These are phyloP conservation scores for Canis aureus DNA, from an alignment of 2,113 vertebrate genomes.

Conservation along the genomic window DNA sequence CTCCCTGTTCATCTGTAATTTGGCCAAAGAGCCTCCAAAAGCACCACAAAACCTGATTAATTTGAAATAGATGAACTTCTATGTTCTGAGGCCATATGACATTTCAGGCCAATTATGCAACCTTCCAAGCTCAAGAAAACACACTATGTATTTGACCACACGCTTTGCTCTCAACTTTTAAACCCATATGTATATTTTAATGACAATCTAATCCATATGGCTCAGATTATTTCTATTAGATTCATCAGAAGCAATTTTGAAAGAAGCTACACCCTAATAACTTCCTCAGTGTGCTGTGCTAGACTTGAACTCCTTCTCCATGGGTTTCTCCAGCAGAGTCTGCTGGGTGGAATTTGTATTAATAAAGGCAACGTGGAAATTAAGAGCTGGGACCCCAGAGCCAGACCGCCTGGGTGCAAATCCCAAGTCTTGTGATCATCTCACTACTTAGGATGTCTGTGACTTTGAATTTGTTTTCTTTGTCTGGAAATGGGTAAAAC, in stretches of 20 bases:
- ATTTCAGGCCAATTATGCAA: neutral
- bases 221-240: neutral
- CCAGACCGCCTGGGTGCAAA: neutral
- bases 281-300: neutral
- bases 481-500: neutral
- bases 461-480: neutral
- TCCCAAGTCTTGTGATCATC: neutral
- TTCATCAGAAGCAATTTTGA: neutral
- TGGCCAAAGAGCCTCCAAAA: neutral
- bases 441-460: neutral
- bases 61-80: neutral
- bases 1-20: neutral
- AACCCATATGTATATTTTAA: neutral
- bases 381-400: neutral
- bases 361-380: neutral
- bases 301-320: neutral
- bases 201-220: slow-evolving; percentile 32
- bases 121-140: neutral
- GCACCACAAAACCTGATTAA: neutral
- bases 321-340: neutral
- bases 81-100: neutral
- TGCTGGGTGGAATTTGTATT: neutral
- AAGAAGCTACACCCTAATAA: neutral
- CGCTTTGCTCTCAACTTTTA: neutral
- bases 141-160: neutral